Evolutionary conservation across 2,888 invertebrate genomes (phyloP).

Genomic region (Caenorhabditis sp.): DNA sequence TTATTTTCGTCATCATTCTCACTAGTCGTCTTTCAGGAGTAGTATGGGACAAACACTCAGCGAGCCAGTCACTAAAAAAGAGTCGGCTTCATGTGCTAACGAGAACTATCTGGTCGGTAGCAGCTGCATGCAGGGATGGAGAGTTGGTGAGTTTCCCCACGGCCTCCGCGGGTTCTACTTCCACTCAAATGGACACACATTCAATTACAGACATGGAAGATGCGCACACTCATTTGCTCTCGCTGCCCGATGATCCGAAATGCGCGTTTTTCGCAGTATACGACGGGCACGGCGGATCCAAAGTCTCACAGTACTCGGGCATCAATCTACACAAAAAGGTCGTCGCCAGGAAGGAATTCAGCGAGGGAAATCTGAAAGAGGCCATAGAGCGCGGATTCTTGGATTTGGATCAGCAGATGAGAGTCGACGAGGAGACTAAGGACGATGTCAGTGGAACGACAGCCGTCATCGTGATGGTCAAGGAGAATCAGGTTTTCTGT

Average conservation of each 20-base stretch:
- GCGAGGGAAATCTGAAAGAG: slow-evolving; percentile 90
- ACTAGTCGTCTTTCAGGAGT: slow-evolving; percentile 5
- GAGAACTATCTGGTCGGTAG: slow-evolving; percentile 88
- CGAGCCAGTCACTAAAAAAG: slow-evolving; percentile 91
- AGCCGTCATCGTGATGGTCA: slow-evolving; percentile 89
- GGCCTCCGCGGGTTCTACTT: too few species aligned
- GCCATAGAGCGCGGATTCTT: slow-evolving; percentile 94
- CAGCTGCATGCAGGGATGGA: slow-evolving; percentile 99
- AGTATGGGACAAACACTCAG: slow-evolving; percentile 97
- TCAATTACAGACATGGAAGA: slow-evolving; percentile 92
- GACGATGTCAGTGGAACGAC: slow-evolving; percentile 97
- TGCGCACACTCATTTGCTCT: slow-evolving; percentile 95
- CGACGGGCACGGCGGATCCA: slow-evolving; percentile 91
- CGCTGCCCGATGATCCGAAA: slow-evolving; percentile 90
- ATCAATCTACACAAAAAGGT: slow-evolving; percentile 95
- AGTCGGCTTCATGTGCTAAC: slow-evolving; percentile 80
- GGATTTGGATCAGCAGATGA: slow-evolving; percentile 93
- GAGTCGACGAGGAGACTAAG: slow-evolving; percentile 89
- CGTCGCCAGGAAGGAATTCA: slow-evolving; percentile 85
- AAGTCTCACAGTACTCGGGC: slow-evolving; percentile 92
- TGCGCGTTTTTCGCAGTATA: slow-evolving; percentile 97
- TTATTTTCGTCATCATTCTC: slow-evolving; percentile 1
- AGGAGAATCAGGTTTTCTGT: slow-evolving; percentile 92
- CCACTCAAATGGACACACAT: slow-evolving; percentile 5
- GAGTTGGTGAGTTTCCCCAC: slow-evolving; percentile 87